Base-by-base conservation (phyloP, 1,140 invertebrate genomes). In the Caligus rogercresseyi region DNA sequence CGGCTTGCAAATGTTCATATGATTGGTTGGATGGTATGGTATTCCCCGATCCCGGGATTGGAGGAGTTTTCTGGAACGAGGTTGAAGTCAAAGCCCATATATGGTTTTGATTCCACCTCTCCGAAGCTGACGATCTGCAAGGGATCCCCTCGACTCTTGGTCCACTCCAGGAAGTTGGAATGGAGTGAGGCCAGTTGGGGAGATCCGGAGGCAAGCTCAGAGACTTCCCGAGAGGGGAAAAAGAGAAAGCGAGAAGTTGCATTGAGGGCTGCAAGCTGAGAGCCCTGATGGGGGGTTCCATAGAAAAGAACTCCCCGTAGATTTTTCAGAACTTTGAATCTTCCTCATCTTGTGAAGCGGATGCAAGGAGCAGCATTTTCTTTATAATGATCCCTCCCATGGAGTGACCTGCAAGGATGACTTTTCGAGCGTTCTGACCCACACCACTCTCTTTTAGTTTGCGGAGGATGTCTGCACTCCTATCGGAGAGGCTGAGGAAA, bases 1-100 rank as follows among this genome's bases (percentile, higher is more conserved):
- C 15, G 61, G 61, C 57, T 63, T 63, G 25, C 61, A 63, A n/a
- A 63, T 25, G 25, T 63, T 53, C 52, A 63, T 63, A 53, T 63
- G 61, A 53, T 63, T 63, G 25, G 51, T 20, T 19, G 13, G 18
- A 63, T 25, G 3, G 52, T n/a, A 26, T 58, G 24, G 31, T n/a
- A 53, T 59, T 63, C 54, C 16, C 61, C 61, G 20, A 63, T 25
- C 7, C 61, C 61, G 1, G 53, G 61, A 55, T 63, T 56, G 14
- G 61, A 55, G 11, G 61, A 63, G 25, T 63, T 25, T 25, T 18
- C 16, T 23, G 61, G 61, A 11, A 63, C 61, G 43, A 63, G 57
- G 52, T 19, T 63, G 15, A 63, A 24, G 21, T 63, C 61, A 2
- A 63, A 14, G 13, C 61, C 61, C 15, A 63, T 13, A 24, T 55